Evolutionary conservation across 2,888 invertebrate species (phyloP).

Genomic region (Drosophila fungiperda): DNA sequence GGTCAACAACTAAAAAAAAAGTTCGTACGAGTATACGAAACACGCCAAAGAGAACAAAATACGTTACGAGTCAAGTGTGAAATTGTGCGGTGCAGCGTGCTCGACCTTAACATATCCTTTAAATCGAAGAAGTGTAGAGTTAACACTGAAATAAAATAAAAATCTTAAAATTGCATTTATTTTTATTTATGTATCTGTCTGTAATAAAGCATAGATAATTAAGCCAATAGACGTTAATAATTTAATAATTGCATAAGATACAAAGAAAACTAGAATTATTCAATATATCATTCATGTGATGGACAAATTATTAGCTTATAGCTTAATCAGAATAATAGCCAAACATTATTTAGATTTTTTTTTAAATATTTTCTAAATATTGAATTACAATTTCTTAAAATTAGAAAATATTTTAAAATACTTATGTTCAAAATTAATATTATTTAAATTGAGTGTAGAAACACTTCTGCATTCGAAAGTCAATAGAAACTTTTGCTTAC

Average conservation of each 20-base stretch:
- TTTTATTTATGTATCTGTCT: neutral
- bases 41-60: slow-evolving; percentile 74
- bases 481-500: neutral
- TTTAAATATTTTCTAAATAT: too few relatives aligned
- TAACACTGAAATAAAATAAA: too few relatives aligned
- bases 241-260: neutral
- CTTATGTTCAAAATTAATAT: too few relatives aligned
- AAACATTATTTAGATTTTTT: too few relatives aligned
- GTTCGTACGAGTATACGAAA: slow-evolving; percentile 56
- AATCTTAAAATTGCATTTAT: too few relatives aligned
- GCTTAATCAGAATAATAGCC: too few relatives aligned
- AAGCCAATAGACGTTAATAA: neutral
- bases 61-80: slow-evolving; percentile 53
- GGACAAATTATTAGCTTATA: neutral
- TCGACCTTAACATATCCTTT: slow-evolving; percentile 14
- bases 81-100: slow-evolving; percentile 1
- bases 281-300: neutral
- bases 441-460: too few relatives aligned
- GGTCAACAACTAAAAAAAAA: slow-evolving; percentile 56
- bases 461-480: neutral
- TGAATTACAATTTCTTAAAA: too few relatives aligned
- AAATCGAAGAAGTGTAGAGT: neutral
- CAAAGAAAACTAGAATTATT: neutral
- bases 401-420: too few relatives aligned
- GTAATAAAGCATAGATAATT: neutral